A percentile compares a stretch with the other conserved stretches of the same genome.
phyloP scores from a whole-genome alignment of 2,797 vertebrate species.

The Myripristis jacobus region DNA sequence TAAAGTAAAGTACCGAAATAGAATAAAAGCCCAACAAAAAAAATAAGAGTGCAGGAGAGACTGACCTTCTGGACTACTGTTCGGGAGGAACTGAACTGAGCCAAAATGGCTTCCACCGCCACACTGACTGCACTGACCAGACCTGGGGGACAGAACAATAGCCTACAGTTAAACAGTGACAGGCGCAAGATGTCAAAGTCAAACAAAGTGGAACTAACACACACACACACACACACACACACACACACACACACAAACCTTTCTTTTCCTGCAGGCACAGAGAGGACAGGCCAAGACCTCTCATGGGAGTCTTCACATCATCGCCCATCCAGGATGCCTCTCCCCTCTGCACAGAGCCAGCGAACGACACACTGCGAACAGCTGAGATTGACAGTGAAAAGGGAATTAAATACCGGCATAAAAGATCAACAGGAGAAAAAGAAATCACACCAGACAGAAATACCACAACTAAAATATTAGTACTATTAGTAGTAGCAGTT shows the following conservation, averaged over 20 bases:
- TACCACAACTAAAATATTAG: constrained; percentile 44
- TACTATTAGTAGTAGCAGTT: constrained; percentile 53
- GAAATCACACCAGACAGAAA: constrained; percentile 38
- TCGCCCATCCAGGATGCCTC: constrained; percentile 82
- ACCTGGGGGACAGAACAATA: constrained; percentile 76
- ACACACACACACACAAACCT: constrained; percentile 66
- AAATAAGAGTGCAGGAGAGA: constrained; percentile 7
- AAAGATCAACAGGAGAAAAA: constrained; percentile 29
- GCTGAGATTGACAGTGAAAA: constrained; percentile 68
- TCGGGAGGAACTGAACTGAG: constrained; percentile 92
- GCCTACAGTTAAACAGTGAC: constrained; percentile 37
- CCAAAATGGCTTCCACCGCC: constrained; percentile 92
- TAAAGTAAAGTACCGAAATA: background rate
- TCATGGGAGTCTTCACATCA: constrained; percentile 73
- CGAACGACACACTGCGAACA: constrained; percentile 83
- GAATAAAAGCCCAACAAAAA: background rate
- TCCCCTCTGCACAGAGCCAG: constrained; percentile 73
- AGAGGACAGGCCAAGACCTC: constrained; percentile 77
- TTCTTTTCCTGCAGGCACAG: constrained; percentile 83
- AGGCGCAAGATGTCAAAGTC: background rate
- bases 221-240: background rate
- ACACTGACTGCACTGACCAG: constrained; percentile 86
- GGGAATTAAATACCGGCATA: constrained; percentile 33
- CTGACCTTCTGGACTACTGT: constrained; percentile 96
- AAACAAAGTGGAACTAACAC: constrained; percentile 54